Evolutionary conservation across 2,888 invertebrate species (phyloP), one percentile per base, ranked within the genome.

Genomic region (Tetanocera ferruginea): DNA sequence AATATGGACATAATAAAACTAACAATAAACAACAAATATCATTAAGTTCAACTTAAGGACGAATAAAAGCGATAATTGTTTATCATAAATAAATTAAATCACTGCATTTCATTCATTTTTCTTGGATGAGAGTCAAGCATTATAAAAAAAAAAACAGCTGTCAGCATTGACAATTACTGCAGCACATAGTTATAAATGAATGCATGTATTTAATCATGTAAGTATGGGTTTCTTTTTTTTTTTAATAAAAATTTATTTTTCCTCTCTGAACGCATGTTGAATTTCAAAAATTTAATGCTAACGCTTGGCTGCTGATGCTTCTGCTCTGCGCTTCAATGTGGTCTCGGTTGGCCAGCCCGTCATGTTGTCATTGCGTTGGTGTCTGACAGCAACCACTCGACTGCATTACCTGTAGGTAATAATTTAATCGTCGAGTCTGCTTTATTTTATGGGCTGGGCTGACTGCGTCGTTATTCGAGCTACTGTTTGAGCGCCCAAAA

Each of bases 311-410:
- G 60, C 60, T 25, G 14, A 28, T 60, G 14, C 28, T 28, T 28
- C 14, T 60, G 17, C 57, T 60, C 25, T 60, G 34, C 9, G n/a
- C 34, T 51, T 19, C 11, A 23, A 37, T 55, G 37, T 64, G 64
- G 52, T 66, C 28, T 64, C 64, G 51, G 64, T 74, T 34, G 64
- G 19, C 66, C 34, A 19, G 43, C 19, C 64, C 66, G 74, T 64
- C 64, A 74, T 72, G 66, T 73, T 74, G 64, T 74, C 64, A 64
- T 66, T 51, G 74, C 60, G 62, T 73, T 72, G 60, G 55, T 55
- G 60, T 72, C 64, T 74, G 64, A 74, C 74, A 64, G 64, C 51
- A 62, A 31, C 31, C 55, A 71, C 71, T 43, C 60, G 62, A 43
- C 62, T 62, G 73, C 64, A 25, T 43, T 62, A 64, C 19, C 74